Evolutionary conservation across 2,888 invertebrate species (phyloP).

Genomic region (Dilophus febrilis): DNA sequence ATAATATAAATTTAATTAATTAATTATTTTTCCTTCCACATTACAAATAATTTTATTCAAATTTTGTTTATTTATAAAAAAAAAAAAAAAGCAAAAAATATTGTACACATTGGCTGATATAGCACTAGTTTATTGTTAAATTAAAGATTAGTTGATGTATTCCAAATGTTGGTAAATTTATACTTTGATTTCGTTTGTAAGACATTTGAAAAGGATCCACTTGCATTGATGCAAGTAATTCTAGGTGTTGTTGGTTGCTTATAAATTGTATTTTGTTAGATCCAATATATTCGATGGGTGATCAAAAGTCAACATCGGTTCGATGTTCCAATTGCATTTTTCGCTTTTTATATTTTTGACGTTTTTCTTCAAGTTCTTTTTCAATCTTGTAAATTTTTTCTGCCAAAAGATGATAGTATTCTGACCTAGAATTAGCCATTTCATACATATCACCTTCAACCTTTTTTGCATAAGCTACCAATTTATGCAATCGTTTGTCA

Average conservation of each 20-base stretch:
- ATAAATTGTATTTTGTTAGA: conserved; percentile 34
- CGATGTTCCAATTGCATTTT: conserved; percentile 36
- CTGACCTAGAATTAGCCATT: conserved; percentile 91
- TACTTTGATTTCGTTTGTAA: conserved; percentile 40
- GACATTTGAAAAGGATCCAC: conserved; percentile 59
- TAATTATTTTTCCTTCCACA: too few relatives aligned
- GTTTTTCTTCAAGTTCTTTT: conserved; percentile 90
- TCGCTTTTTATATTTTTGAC: conserved; percentile 76
- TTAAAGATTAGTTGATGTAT: conserved; percentile 33
- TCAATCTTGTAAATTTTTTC: conserved; percentile 99
- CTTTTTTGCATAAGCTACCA: conserved; percentile 94
- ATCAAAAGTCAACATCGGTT: conserved; percentile 27
- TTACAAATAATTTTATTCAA: too few relatives aligned
- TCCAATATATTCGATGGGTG: conserved; percentile 39
- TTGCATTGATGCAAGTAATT: conserved; percentile 47
- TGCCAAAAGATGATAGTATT: conserved; percentile 94
- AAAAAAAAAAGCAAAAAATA: too few relatives aligned
- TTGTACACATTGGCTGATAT: conserved; percentile 31
- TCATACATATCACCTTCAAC: conserved; percentile 99
- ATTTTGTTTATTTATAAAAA: too few relatives aligned
- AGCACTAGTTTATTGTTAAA: conserved; percentile 39
- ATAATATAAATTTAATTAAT: too few relatives aligned
- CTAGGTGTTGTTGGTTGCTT: conserved; percentile 23
- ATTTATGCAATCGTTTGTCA: conserved; percentile 92
- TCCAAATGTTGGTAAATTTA: conserved; percentile 58